These are phyloP conservation scores for Aphrophora alni DNA, from an alignment of 2,888 invertebrate genomes.

Conservation along the genomic window DNA sequence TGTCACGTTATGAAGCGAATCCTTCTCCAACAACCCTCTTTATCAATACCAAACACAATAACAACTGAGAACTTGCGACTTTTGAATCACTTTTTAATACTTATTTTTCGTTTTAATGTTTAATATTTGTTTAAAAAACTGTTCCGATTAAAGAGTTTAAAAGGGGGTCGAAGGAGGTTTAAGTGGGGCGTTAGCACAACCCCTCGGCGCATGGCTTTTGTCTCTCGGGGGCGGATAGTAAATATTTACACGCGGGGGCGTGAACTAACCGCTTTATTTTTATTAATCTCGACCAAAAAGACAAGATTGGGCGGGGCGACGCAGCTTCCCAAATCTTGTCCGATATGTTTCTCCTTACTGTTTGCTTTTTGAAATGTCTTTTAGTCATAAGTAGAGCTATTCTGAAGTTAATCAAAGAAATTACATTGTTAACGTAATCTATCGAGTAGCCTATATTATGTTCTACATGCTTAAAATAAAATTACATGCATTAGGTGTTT, in stretches of 20 bases:
- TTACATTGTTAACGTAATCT: neutral
- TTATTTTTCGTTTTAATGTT: neutral
- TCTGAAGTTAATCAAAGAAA: neutral
- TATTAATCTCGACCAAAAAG: constrained; percentile 34
- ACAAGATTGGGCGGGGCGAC: constrained; percentile 17
- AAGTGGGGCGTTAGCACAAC: neutral
- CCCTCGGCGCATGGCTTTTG: constrained; percentile 24
- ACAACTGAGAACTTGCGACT: neutral
- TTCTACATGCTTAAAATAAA: too few relatives aligned
- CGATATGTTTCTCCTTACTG: neutral
- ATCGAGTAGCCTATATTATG: too few relatives aligned
- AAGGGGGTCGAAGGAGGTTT: neutral
- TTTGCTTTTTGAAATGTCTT: neutral
- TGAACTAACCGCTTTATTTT: constrained; percentile 33
- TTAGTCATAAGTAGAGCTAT: neutral
- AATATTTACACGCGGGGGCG: constrained; percentile 33
- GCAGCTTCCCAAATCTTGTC: neutral
- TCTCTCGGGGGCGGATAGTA: constrained; percentile 27
- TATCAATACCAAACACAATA: neutral
- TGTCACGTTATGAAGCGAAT: neutral
- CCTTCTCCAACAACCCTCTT: neutral
- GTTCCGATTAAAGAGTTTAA: neutral
- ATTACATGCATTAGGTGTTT: too few relatives aligned
- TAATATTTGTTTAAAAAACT: neutral
- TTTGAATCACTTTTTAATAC: neutral